Base-by-base conservation (phyloP, 1,140 invertebrate species). In the Temnothorax nylanderi region DNA sequence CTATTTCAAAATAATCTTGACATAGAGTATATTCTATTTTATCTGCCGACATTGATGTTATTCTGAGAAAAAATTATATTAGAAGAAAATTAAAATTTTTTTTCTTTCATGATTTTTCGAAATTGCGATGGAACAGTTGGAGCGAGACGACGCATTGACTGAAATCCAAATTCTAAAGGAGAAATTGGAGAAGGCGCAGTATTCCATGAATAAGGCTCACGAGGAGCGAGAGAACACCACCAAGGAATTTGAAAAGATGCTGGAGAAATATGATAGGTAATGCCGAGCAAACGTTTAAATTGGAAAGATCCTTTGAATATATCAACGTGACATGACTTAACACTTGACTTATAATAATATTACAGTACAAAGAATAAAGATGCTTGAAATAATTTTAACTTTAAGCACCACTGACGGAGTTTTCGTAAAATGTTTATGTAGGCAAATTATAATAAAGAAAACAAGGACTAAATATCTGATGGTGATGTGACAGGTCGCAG, bases 261-360 rank as follows among this genome's bases (percentile, higher is more conserved):
- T 98, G 89, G 98, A 99, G 95, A 99, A 99, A 96, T 98, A 98
- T 94, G 98, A 99, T 95, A 97, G 98, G 97, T 98, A 96, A 94
- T 56, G 13, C 10, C 21, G 6, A 41, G 4, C 37, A 32, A 7
- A 34, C 10, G 11, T 71, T 51, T 56, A 41, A 37, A 41, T 80
- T 26, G 16, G 2, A 69, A 71, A 37, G 6, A 71, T 26, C 41
- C 13, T 51, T 69, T 3, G n/a, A 80, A 3, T 67, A 32, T 82
- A 32, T 67, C 11, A 32, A 84, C 4, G 0, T 77, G 16, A 41
- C 26, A 37, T 11, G 16, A 21, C 2, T 26, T 44, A 75, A 54
- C 18, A 32, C 16, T 51, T 64, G 51, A 71, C 8, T 44, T 49
- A 37, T 16, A 8, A 41, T 11, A 21, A 88, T 58, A 78, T 47